Evolutionary conservation across 35 echinoderm and acorn worm genomes (phyloP).

Genomic region (Stichopus chloronotus): DNA sequence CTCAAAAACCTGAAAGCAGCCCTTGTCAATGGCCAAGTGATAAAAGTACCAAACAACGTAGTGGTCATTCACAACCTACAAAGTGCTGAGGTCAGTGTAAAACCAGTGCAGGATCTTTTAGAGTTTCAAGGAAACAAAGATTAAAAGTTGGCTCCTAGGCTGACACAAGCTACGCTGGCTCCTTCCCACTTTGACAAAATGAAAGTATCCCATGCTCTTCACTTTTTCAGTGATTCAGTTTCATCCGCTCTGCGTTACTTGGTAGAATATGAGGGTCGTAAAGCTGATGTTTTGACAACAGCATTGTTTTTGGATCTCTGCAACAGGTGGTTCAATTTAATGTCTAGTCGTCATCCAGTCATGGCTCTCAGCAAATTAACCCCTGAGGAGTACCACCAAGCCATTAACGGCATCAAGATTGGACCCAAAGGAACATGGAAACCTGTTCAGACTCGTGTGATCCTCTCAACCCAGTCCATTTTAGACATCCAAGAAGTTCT

Average conservation of each 20-base stretch:
- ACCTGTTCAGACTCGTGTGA: slow-evolving; percentile 40
- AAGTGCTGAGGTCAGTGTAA: neutral
- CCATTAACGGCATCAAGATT: slow-evolving; percentile 15
- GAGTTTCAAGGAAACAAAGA: slow-evolving; percentile 48
- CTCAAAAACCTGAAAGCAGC: slow-evolving; percentile 38
- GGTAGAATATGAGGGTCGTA: slow-evolving; percentile 7
- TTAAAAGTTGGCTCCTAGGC: slow-evolving; percentile 22
- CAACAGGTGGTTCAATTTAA: slow-evolving; percentile 62
- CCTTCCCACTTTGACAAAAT: slow-evolving; percentile 55
- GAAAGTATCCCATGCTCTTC: slow-evolving; percentile 53
- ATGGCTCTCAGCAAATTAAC: slow-evolving; percentile 64
- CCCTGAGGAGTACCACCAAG: neutral
- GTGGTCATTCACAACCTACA: neutral
- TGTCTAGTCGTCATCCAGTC: slow-evolving; percentile 66
- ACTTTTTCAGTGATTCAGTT: slow-evolving; percentile 40
- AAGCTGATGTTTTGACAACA: neutral
- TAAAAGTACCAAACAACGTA: neutral
- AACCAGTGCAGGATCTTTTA: slow-evolving; percentile 9
- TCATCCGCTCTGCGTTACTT: neutral
- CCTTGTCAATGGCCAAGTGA: neutral
- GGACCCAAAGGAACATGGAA: slow-evolving; percentile 18
- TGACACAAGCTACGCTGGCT: neutral
- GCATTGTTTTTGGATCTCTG: slow-evolving; percentile 15
- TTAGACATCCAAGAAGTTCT: slow-evolving; percentile 48
- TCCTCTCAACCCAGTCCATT: slow-evolving; percentile 19